phyloP scores from a whole-genome alignment of 1,140 invertebrate species.

The Eueides isabella region DNA sequence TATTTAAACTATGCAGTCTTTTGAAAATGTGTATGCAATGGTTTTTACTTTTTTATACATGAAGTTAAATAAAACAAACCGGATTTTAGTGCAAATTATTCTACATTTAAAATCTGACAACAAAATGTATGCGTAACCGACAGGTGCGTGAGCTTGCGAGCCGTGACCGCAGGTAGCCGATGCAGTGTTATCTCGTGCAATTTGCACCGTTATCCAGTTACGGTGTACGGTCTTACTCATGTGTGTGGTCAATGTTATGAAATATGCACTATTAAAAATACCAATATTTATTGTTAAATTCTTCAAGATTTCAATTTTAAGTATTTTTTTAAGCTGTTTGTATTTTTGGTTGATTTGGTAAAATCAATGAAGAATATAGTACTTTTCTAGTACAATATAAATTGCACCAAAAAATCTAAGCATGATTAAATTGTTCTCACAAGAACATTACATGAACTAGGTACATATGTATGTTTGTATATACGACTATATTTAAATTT shows the following conservation, averaged over 20 bases:
- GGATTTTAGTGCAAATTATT: not conserved
- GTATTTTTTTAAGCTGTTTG: no score
- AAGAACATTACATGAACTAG: not conserved
- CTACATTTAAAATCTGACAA: not conserved
- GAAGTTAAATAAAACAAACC: not conserved
- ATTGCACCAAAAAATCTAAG: not conserved
- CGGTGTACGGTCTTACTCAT: constrained; percentile 2
- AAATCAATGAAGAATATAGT: no score
- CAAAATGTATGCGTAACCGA: constrained; percentile 15
- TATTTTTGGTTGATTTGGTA: no score
- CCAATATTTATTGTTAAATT: not conserved
- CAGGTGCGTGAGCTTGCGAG: constrained; percentile 31
- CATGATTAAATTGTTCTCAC: not conserved
- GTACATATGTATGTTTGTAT: no score
- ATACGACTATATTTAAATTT: not conserved
- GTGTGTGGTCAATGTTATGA: constrained; percentile 8
- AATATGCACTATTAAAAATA: not conserved
- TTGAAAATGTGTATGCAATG: not conserved
- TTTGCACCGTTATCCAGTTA: constrained; percentile 27
- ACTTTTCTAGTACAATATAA: no score
- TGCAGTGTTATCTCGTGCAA: constrained; percentile 31
- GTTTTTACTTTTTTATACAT: not conserved
- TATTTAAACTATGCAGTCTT: not conserved
- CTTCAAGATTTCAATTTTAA: not conserved
- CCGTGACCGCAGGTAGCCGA: constrained; percentile 38